phyloP scores from a whole-genome alignment of 2,888 invertebrate genomes.

The Zele albiditarsus region DNA sequence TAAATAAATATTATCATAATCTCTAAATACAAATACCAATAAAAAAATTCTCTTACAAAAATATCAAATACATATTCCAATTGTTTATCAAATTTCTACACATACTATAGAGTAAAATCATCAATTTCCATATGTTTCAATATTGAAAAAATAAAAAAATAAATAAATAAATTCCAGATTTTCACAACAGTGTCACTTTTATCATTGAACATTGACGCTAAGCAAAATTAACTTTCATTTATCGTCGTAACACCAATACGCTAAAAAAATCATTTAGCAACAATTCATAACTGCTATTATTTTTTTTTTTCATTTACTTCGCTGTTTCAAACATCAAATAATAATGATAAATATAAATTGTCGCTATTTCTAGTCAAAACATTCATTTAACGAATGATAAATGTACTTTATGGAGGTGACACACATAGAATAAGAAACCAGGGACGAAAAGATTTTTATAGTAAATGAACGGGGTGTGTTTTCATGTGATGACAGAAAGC shows the following conservation, averaged over 20 bases:
- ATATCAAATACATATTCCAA: too few species aligned
- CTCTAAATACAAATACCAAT: too few species aligned
- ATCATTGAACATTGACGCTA: too few species aligned
- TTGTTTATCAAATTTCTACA: too few species aligned
- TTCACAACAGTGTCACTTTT: too few species aligned
- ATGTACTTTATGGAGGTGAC: background rate
- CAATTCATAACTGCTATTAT: background rate
- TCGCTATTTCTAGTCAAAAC: background rate
- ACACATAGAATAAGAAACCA: background rate
- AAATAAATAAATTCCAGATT: too few species aligned
- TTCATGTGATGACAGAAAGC: slow-evolving; percentile 8
- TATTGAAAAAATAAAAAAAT: too few species aligned
- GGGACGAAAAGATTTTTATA: slow-evolving; percentile 4
- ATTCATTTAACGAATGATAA: slow-evolving; percentile 18
- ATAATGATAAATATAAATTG: background rate
- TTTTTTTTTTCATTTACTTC: background rate
- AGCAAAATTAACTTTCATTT: too few species aligned
- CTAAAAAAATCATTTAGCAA: background rate
- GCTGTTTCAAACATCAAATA: background rate
- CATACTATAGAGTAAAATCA: too few species aligned
- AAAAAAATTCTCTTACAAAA: too few species aligned
- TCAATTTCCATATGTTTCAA: too few species aligned
- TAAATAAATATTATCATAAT: background rate
- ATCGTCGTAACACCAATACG: background rate
- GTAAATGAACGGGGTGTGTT: slow-evolving; percentile 23